phyloP scores from a whole-genome alignment of 2,113 vertebrate species.

The Vanacampus margaritifer region DNA sequence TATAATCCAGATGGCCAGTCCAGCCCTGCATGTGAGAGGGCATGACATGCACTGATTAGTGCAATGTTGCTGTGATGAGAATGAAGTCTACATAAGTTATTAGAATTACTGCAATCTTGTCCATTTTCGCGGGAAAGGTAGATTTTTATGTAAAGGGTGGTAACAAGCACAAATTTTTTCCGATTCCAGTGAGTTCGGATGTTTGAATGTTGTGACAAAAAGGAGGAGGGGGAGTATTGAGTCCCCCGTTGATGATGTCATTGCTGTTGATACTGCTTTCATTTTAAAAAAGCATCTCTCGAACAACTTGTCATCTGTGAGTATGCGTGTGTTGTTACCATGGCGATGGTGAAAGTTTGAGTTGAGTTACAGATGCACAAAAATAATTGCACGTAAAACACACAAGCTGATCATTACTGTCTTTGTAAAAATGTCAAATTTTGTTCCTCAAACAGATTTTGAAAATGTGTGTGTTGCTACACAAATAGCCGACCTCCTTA shows the following conservation, averaged over 20 bases:
- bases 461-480: too few relatives aligned
- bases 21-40: slow-evolving; percentile 40
- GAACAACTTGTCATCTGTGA: background rate
- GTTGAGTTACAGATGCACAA: background rate
- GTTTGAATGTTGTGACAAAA: background rate
- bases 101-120: background rate
- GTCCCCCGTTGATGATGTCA: background rate
- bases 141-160: background rate
- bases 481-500: too few relatives aligned
- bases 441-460: background rate
- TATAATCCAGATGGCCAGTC: too few relatives aligned
- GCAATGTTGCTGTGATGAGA: slow-evolving; percentile 40
- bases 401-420: background rate
- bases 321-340: background rate
- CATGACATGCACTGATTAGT: slow-evolving; percentile 3
- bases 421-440: too few relatives aligned
- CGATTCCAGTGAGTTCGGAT: background rate
- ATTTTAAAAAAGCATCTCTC: background rate
- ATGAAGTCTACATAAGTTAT: background rate
- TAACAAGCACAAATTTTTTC: background rate
- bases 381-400: background rate
- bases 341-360: background rate
- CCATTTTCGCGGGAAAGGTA: background rate
- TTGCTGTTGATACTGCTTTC: background rate
- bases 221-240: background rate